Evolutionary conservation across 2,113 vertebrate species (phyloP).

Genomic region (Spilogale gracilis): DNA sequence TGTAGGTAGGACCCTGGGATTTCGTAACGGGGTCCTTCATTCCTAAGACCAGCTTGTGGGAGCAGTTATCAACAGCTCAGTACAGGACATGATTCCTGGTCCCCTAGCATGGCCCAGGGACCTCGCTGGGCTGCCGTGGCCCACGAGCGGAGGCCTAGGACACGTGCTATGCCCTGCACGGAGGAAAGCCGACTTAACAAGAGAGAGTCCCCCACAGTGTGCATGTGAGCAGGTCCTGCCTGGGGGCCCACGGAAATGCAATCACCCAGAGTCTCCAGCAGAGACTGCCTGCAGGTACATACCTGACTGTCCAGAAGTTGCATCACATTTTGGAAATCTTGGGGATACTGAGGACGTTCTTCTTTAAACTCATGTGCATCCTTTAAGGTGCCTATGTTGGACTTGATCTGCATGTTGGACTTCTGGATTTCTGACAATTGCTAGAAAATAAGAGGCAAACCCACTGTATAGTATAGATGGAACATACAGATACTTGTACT

Average conservation of each 20-base stretch:
- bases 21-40: neutral
- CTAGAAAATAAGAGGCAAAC: conserved; percentile 77
- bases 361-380: conserved; percentile 86
- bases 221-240: neutral
- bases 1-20: neutral
- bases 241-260: neutral
- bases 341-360: conserved; percentile 79
- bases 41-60: neutral
- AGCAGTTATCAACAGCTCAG: neutral
- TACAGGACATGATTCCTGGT: neutral
- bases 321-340: conserved; percentile 89
- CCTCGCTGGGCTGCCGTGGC: rapidly evolving
- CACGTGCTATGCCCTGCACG: neutral
- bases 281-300: neutral
- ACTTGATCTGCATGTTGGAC: conserved; percentile 86
- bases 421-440: conserved; percentile 89
- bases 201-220: neutral
- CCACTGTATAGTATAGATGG: neutral
- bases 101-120: rapidly evolving
- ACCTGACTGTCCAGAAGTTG: conserved; percentile 94
- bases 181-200: neutral
- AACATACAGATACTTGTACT: neutral
- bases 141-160: neutral
- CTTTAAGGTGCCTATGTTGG: conserved; percentile 87
- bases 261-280: neutral